Evolutionary conservation across 2,797 vertebrate genomes (phyloP), one percentile per base, ranked within the genome.

Genomic region (Meda fulgida): DNA sequence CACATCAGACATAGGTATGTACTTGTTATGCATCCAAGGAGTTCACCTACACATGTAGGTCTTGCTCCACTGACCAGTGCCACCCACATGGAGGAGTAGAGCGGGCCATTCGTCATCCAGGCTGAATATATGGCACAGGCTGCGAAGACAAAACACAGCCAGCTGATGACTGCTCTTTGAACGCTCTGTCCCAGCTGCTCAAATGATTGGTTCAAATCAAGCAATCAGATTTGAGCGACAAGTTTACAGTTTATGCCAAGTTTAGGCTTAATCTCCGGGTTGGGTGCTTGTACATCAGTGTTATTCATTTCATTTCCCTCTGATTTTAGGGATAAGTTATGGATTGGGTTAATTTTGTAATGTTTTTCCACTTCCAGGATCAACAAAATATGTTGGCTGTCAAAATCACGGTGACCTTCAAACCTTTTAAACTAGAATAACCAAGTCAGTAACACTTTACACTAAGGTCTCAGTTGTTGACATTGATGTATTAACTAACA

Each of bases 11-110:
- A 58, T 70, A 81, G 72, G 76, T 84, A 83, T 90, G 80, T 81
- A 73, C 83, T 43, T 60, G 65, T 69, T 72, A 80, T 69, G 40
- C 67, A 3, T 75, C 76, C 72, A 83, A 82, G 75, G 86, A 89
- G 82, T 78, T 82, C 81, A 85, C 40, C 87, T 84, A 72, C 34
- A 70, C 66, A 83, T 87, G 82, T 84, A 85, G 72, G 79, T 81
- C 84, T 86, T 60, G 55, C 81, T 88, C 70, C 81, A 83, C 76
- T 86, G 83, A 89, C n/a, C 3, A 40, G 48, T 80, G 78, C 92
- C 93, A 92, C 89, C 85, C 89, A 91, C 90, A 80, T 84, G 55
- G 86, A 80, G 60, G 66, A 75, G 84, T 89, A 81, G 85, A 85
- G 81, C 78, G 51, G 87, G 88, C 90, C 89, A 87, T 91, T 88